Percentiles rank a stretch among this genome's conserved stretches.
phyloP scores from a whole-genome alignment of 2,888 invertebrate species.

The Meiosimyza decipiens region DNA sequence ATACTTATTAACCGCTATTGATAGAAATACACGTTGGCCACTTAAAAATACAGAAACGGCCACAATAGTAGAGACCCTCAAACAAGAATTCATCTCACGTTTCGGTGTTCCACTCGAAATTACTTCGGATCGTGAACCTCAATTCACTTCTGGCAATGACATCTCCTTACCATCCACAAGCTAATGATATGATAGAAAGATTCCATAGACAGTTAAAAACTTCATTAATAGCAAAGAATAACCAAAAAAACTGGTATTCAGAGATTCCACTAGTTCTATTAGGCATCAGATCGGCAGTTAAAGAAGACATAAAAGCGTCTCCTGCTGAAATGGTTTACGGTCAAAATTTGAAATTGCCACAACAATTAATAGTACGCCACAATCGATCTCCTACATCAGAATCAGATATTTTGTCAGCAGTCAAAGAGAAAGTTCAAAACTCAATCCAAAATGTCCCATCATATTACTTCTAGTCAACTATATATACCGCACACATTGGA shows the following conservation, averaged over 20 bases:
- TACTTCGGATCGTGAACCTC: neutral
- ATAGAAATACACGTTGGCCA: slow-evolving; percentile 3
- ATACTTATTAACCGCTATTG: neutral
- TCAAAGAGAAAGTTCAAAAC: too few relatives aligned
- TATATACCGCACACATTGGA: too few relatives aligned
- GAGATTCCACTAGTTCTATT: neutral
- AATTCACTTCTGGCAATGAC: neutral
- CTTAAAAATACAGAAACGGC: neutral
- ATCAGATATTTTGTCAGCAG: too few relatives aligned
- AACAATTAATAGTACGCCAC: too few relatives aligned
- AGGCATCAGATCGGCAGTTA: neutral
- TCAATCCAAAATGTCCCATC: too few relatives aligned
- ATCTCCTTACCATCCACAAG: neutral
- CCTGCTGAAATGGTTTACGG: neutral
- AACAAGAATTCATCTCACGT: neutral
- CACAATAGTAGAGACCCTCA: neutral
- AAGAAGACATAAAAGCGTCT: neutral
- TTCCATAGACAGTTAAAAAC: neutral
- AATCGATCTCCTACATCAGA: too few relatives aligned
- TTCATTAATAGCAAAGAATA: neutral
- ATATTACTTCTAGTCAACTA: too few relatives aligned
- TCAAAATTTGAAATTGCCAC: neutral
- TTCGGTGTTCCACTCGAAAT: neutral
- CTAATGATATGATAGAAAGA: neutral
- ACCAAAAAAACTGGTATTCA: neutral